Conservation (phyloP, 2,888 invertebrate genomes). For the Arctia plantaginis region DNA sequence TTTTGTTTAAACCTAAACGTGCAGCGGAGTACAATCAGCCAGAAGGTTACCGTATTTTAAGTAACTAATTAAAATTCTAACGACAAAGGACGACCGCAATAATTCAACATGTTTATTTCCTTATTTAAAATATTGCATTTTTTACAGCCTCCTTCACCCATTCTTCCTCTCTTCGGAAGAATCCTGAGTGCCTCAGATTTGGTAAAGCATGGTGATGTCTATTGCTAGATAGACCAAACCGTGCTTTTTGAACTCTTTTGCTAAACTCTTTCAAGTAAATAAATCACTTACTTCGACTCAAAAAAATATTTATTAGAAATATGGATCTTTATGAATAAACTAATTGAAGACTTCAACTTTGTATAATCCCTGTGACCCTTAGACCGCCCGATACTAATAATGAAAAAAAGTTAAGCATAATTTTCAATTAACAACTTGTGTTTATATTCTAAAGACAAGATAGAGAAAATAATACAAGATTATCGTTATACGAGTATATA, state of each 20-base stretch:
- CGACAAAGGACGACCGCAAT: slow-evolving; percentile 8
- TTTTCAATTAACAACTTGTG: not conserved
- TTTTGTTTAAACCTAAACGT: not conserved
- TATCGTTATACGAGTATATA: not conserved
- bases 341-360: too few species aligned
- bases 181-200: too few species aligned
- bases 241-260: too few species aligned
- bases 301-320: too few species aligned
- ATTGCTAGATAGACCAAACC: not conserved
- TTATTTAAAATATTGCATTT: slow-evolving; percentile 1
- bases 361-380: not conserved
- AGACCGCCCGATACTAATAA: not conserved
- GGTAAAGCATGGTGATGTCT: too few species aligned
- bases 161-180: not conserved
- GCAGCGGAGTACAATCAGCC: not conserved
- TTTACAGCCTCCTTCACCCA: not conserved
- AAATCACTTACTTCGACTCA: too few species aligned
- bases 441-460: not conserved
- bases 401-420: not conserved
- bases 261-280: too few species aligned
- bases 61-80: slow-evolving; percentile 12
- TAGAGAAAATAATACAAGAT: not conserved
- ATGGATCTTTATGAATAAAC: too few species aligned
- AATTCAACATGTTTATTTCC: slow-evolving; percentile 11
- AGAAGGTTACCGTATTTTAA: slow-evolving; percentile 6